These are phyloP conservation scores for Anser brachyrhynchus DNA, from an alignment of 2,113 vertebrate genomes.

Conservation along the genomic window DNA sequence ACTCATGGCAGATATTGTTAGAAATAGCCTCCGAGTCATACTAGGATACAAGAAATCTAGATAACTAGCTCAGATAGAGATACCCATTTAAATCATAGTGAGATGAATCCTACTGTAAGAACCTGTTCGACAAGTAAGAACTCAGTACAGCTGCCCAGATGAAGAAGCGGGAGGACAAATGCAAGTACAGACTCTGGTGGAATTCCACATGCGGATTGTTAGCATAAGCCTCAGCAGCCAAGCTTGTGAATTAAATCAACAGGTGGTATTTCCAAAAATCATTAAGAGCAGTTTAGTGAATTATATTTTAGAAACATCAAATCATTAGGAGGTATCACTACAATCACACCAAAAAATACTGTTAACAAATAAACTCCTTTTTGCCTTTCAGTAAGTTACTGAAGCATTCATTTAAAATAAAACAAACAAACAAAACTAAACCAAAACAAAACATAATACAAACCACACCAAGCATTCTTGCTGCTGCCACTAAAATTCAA, in stretches of 20 bases:
- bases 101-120: not conserved
- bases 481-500: not conserved
- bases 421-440: not conserved
- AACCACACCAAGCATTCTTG: not conserved
- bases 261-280: slow-evolving; percentile 3
- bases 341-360: not conserved
- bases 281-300: not conserved
- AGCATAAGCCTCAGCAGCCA: not conserved
- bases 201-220: not conserved
- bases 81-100: not conserved
- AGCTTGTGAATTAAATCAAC: not conserved
- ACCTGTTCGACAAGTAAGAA: not conserved
- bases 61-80: not conserved
- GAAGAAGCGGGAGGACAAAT: not conserved
- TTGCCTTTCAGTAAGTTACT: not conserved
- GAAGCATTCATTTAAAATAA: not conserved
- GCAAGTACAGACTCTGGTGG: not conserved
- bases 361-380: not conserved
- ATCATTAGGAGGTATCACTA: not conserved
- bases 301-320: not conserved
- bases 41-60: not conserved
- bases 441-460: not conserved
- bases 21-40: not conserved
- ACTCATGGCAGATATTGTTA: not conserved
- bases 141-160: not conserved